Base-by-base conservation (phyloP, 2,888 invertebrate species). In the Platyscelio sp. region DNA sequence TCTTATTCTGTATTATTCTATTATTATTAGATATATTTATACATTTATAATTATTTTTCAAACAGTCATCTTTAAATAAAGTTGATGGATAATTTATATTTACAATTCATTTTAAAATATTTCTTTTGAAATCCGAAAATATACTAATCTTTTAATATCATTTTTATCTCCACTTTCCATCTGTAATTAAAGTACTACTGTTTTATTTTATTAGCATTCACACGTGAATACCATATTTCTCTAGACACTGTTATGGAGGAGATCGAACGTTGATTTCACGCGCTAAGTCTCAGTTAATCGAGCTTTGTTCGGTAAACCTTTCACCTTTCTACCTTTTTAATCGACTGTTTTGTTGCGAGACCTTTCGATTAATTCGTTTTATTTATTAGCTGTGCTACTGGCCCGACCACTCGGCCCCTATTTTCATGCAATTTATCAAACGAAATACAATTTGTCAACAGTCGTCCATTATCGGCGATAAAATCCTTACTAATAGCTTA, bases 231-330 rank as follows among this genome's bases (percentile, higher is more conserved):
- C 33, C 63, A 70, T 79, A n/a, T 74, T 84, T 54, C 51, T 61
- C 46, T 18, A 65, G 63, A 29, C 58, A 67, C 46, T 61, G 38
- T 46, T 43, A 43, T 29, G 58, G 68, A 43, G 61, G 65, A 83
- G 86, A 83, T 83, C 60, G 72, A 80, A 72, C 56, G 76, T 74
- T 88, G 90, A 91, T 91, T 91, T 91, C 91, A 90, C 89, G 90
- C 90, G 86, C 84, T 76, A 81, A 83, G 86, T 87, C 68, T 84
- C 77, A 83, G 79, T 82, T 88, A 89, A 90, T 89, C 89, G 89
- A 84, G 86, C 79, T 86, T 85, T 85, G 86, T 88, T 88, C 88
- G 83, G 63, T 87, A 89, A 89, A 91, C 90, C 89, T 90, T 89
- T 90, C 87, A 89, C 88, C 90, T 86, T 81, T 76, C 75, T 63